Base-by-base conservation (phyloP, 92 coral and sea anemone genomes). In the Porites evermanni region DNA sequence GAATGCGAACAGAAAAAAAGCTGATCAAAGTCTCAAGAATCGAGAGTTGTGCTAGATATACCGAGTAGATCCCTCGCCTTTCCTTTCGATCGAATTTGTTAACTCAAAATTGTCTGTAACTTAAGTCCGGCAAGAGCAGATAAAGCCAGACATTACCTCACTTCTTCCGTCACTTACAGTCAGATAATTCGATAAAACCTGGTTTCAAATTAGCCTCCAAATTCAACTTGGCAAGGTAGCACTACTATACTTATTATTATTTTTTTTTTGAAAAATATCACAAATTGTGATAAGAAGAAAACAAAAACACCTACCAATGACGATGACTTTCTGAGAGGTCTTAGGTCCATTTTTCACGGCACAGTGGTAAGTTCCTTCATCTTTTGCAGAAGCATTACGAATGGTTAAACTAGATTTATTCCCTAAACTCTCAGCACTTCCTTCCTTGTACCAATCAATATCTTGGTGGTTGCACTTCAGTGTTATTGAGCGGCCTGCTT, bases 311-410 rank as follows among this genome's bases (percentile, higher is more conserved):
- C 16, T 75, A 83, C 87, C 80, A 11, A 83, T 74, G 12, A 83
- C 87, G 2, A 65, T 58, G 24, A 83, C 74, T 23, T 74, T 73
- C 2, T 73, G 5, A 6, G 87, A 83, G 17, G 51, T 72, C 63
- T 14, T 83, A 0, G 52, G 72, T 14, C 80, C 87, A 63, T 83
- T 16, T 12, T 19, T 44, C 12, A 74, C 24, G 3, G 72, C 73
- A 13, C 87, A 83, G 16, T 83, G 51, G 53, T 74, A 83, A 20
- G 64, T 83, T 61, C 87, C 87, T 51, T 83, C 87, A 7, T 83
- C 73, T 53, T 52, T 64, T 7, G 65, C 17, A 17, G 80, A 19
- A 47, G 64, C 80, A 32, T 9, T 13, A 18, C 5, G 54, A 73
- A 83, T 61, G n/a, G n/a, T 23, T 2, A 73, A 26, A 18, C 7